A percentile compares a stretch with the other conserved stretches of the same genome.
Conservation (phyloP, 1,140 invertebrate species). For the Triops cancriformis region DNA sequence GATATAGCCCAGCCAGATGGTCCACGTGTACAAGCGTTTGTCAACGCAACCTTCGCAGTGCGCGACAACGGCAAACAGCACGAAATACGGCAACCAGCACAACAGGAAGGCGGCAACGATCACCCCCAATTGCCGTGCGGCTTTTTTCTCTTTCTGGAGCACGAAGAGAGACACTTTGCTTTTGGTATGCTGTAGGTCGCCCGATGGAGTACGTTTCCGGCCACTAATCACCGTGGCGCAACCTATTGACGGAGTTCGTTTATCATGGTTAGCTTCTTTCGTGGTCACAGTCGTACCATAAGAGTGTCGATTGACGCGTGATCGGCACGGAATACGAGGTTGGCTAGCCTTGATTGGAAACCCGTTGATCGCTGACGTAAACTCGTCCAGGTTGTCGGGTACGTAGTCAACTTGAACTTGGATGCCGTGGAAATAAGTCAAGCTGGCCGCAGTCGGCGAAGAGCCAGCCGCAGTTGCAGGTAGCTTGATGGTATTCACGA, state of each 20-base stretch:
- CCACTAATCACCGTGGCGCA: neutral
- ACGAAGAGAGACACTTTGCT: slow-evolving; percentile 32
- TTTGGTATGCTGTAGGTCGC: slow-evolving; percentile 3
- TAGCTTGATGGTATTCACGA: neutral
- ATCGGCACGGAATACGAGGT: neutral
- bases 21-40: slow-evolving; percentile 39
- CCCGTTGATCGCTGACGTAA: neutral
- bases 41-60: slow-evolving; percentile 48
- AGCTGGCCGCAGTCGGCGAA: neutral
- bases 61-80: slow-evolving; percentile 52
- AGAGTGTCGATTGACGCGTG: neutral
- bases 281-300: neutral
- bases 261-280: neutral
- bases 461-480: neutral
- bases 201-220: neutral
- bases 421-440: neutral
- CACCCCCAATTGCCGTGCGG: slow-evolving; percentile 53
- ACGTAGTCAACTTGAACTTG: neutral
- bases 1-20: slow-evolving; percentile 50
- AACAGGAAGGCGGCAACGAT: slow-evolving; percentile 56
- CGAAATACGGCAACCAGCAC: slow-evolving; percentile 57
- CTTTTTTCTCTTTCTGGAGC: slow-evolving; percentile 50
- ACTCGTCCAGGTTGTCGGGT: neutral
- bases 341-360: neutral
- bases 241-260: neutral